Evolutionary conservation across 1,140 invertebrate species (phyloP).

Genomic region (Formica exsecta): DNA sequence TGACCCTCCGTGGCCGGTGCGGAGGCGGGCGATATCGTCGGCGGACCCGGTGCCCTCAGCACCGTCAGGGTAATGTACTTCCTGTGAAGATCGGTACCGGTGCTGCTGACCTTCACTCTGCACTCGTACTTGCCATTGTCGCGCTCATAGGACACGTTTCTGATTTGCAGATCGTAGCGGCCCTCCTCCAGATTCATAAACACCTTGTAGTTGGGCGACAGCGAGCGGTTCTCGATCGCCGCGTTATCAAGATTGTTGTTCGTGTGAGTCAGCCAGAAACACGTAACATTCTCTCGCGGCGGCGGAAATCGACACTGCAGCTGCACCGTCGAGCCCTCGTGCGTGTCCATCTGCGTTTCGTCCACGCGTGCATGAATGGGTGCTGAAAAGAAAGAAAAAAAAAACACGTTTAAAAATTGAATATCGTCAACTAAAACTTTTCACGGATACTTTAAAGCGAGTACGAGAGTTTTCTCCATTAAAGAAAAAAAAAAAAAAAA

Average conservation of each 20-base stretch:
- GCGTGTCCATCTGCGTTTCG: conserved; percentile 84
- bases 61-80: conserved; percentile 95
- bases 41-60: conserved; percentile 93
- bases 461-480: neutral
- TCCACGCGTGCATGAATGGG: conserved; percentile 78
- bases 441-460: neutral
- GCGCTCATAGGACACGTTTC: conserved; percentile 94
- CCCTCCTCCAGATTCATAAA: conserved; percentile 90
- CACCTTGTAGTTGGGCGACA: conserved; percentile 83
- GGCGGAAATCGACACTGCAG: conserved; percentile 82
- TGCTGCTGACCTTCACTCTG: conserved; percentile 93
- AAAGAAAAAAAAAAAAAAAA: neutral
- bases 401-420: neutral
- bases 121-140: conserved; percentile 97
- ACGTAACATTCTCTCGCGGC: conserved; percentile 81
- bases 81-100: conserved; percentile 93
- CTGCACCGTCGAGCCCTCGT: conserved; percentile 84
- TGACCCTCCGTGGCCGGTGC: conserved; percentile 91
- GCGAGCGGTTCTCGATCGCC: conserved; percentile 80
- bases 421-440: neutral
- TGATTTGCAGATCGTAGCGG: conserved; percentile 95
- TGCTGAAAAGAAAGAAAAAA: conserved; percentile 70
- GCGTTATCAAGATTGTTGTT: conserved; percentile 85
- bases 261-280: conserved; percentile 84
- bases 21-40: conserved; percentile 89